Evolutionary conservation across 2,888 invertebrate genomes (phyloP), one percentile per base, ranked within the genome.

Genomic region (Drosophila monieri): DNA sequence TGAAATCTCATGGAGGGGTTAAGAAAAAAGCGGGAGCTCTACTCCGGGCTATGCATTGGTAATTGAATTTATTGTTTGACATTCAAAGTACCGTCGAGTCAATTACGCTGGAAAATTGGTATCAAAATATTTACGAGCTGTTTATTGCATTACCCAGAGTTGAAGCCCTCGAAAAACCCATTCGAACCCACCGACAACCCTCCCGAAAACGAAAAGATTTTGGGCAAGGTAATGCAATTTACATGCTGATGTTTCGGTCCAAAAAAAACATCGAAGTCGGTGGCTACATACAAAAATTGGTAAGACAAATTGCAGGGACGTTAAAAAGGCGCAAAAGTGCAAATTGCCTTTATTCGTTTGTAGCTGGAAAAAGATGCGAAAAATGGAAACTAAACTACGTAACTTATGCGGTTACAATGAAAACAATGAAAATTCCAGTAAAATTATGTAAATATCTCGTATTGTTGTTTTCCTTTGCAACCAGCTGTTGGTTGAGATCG

Each of bases 21-120:
- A 41, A 53, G 59, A 68, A 23, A 18, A 47, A 14, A 21, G 37
- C 41, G 3, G 48, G 21, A 30, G 14, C 21, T 37, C 30, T 25
- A 27, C 43, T 48, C 27, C 23, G 52, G 66, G 73, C 49, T 83
- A 76, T 84, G 79, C 78, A 77, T 81, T 78, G 76, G 85, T 89
- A 89, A 89, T 89, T 89, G 90, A 89, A 90, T 89, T 89, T 89
- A 90, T 88, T 85, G 85, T 88, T 90, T 90, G 89, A 89, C 89
- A 89, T 79, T 88, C 80, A 88, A 89, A 89, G 87, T 89, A 88
- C 79, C 81, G 78, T 89, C 86, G 80, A 89, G 84, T 89, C 90
- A 90, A 89, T 89, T 89, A 89, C 88, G 74, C 77, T 73, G 83
- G 75, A 85, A 87, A 89, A 89, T 89, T 86, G 87, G 88, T 88